Evolutionary conservation across 1,140 invertebrate genomes (phyloP).

Genomic region (Macrosteles quadrilineatus): DNA sequence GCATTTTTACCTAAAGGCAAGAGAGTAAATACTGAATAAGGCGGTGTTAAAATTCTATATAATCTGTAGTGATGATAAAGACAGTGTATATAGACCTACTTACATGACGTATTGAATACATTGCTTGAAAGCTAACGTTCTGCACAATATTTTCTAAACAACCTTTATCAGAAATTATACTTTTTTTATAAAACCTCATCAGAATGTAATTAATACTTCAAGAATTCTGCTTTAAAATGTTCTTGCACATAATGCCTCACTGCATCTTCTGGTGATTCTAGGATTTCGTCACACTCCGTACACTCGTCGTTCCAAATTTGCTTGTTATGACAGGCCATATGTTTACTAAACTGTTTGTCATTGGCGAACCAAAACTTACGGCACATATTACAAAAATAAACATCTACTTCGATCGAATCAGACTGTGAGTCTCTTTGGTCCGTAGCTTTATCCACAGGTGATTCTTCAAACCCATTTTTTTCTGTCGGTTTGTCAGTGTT

Average conservation of each 20-base stretch:
- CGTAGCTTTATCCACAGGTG: no score
- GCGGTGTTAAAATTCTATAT: no score
- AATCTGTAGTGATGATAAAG: no score
- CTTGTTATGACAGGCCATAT: not conserved
- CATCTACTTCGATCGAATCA: not conserved
- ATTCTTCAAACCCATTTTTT: no score
- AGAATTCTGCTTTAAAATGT: constrained; percentile 3
- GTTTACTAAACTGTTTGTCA: not conserved
- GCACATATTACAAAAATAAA: not conserved
- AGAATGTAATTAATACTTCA: not conserved
- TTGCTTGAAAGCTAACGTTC: no score
- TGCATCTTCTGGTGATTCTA: not conserved
- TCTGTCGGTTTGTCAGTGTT: not conserved
- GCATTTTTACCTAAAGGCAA: no score
- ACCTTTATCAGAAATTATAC: no score
- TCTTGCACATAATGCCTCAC: constrained; percentile 11
- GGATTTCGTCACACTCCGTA: not conserved
- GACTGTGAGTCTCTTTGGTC: not conserved
- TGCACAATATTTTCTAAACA: no score
- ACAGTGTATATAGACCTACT: no score
- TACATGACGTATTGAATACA: no score
- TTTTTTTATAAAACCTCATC: no score
- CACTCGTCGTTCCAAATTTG: constrained; percentile 2
- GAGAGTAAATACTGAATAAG: no score
- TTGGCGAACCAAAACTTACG: not conserved